Base-by-base conservation (phyloP, 2,888 invertebrate species). In the Apocheima hispidaria region DNA sequence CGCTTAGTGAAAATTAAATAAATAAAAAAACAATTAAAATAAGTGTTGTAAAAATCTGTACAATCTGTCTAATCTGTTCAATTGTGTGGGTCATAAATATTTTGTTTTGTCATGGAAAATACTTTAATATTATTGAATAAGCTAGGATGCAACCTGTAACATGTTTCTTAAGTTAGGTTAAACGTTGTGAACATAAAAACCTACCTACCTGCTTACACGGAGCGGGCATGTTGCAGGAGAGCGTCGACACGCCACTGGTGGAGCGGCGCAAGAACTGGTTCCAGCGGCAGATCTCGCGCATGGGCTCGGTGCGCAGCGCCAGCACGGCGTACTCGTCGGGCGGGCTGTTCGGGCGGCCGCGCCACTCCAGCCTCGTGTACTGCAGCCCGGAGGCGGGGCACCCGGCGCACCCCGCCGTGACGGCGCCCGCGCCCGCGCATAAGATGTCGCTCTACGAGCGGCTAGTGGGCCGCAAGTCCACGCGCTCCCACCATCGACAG, bases 251-350 rank as follows among this genome's bases (percentile, higher is more conserved):
- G 0, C 97, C 97, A 7, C 93, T 97, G 78, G 97, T 96, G 16
- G 97, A 97, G 82, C 90, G 97, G 54, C 93, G 97, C 35, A 97
- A 97, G 84, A 97, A 96, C 84, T 97, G 97, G 97, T 96, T 98
- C 74, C 96, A 96, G 71, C 94, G 97, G 46, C 97, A 97, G 81
- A 95, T 97, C 69, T 97, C 96, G 10, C 93, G 97, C 71, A 96
- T 97, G 95, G 97, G 97, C 1, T 97, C 97, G 0, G 95, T 96
- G 33, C 94, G 97, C 23, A 97, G 97, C 35, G 96, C 97, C 1
- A 97, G 97, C 0, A 97, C 97, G 0, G 96, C 97, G 0, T 97
- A 97, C 80, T 97, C 97, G 5, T 97, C 97, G 1, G 95, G 95
- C 7, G 90, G 91, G 2, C 93, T 97, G 49, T 97, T 97, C 77